A percentile compares a stretch with the other conserved stretches of the same genome.
These are phyloP conservation scores for Meloe dianella DNA, from an alignment of 2,888 invertebrate genomes.

Conservation along the genomic window DNA sequence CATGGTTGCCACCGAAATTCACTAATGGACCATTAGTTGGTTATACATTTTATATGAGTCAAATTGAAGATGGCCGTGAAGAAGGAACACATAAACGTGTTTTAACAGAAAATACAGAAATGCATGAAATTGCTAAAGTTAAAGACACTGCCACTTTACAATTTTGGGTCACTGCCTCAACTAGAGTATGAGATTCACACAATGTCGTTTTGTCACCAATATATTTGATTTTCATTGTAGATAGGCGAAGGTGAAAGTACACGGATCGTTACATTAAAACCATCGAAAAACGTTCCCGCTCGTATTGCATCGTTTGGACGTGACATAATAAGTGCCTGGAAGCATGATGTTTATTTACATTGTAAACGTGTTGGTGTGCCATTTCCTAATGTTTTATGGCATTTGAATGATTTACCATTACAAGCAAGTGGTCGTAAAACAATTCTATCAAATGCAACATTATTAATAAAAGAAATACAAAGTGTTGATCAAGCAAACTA, in stretches of 20 bases:
- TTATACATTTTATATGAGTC: slow-evolving; percentile 84
- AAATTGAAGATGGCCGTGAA: slow-evolving; percentile 78
- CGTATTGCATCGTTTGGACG: slow-evolving; percentile 88
- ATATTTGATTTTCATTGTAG: slow-evolving; percentile 34
- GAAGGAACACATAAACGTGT: slow-evolving; percentile 79
- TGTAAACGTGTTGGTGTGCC: slow-evolving; percentile 87
- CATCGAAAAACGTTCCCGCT: slow-evolving; percentile 82
- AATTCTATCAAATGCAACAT: slow-evolving; percentile 73
- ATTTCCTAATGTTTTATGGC: slow-evolving; percentile 78
- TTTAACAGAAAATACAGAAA: slow-evolving; percentile 71
- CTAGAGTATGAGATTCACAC: slow-evolving; percentile 60
- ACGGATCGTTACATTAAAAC: slow-evolving; percentile 76
- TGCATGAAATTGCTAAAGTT: slow-evolving; percentile 73
- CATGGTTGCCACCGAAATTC: slow-evolving; percentile 86
- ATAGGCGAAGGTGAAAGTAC: slow-evolving; percentile 85
- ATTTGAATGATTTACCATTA: slow-evolving; percentile 75
- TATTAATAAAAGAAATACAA: slow-evolving; percentile 78
- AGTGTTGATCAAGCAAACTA: slow-evolving; percentile 88
- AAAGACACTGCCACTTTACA: slow-evolving; percentile 78
- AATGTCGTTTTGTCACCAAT: neutral
- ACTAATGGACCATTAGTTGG: slow-evolving; percentile 85
- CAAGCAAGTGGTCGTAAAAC: slow-evolving; percentile 74
- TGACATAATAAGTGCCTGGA: slow-evolving; percentile 83
- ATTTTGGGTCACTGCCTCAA: slow-evolving; percentile 79
- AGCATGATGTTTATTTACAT: slow-evolving; percentile 80